Evolutionary conservation across 2,797 vertebrate genomes (phyloP), one percentile per base, ranked within the genome.

Genomic region (Xyrichtys novacula): DNA sequence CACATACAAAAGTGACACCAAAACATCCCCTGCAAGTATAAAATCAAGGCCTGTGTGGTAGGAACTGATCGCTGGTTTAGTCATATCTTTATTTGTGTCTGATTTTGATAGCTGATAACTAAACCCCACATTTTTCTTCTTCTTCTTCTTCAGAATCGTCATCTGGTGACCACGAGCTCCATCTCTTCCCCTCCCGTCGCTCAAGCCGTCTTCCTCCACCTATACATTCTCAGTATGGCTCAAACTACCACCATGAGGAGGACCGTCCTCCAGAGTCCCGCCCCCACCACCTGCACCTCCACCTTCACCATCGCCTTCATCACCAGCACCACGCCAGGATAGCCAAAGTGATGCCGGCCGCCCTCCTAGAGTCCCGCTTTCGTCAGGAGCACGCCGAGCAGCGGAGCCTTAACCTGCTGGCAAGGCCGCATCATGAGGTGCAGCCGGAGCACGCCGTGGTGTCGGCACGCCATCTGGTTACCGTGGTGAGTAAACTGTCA

Each of bases 401-500:
- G 3, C 63, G 43, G 12, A 78, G 58, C 40, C 56, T 90, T 34
- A 34, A 71, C 71, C 80, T 92, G 26, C 62, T 90, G 71, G 85
- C 85, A 0, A 77, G 42, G 7, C 76, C 70, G 0, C 88, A 85
- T 23, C 85, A 81, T 0, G 72, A 81, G 22, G 57, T 75, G 50
- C 74, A 25, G 38, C 83, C 76, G 43, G 85, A 92, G 56, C 89
- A 85, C 44, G 66, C 60, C 0, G 62, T 38, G 0, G 63, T 90
- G 64, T 87, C 92, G 0, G 80, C 88, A 7, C 87, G 70, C 16
- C 90, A 91, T 43, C 85, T 92, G 42, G 74, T 94, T 23, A 92
- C 91, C 9, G 80, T 94, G 92, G 94, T 94, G 86, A 90, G 93
- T 88, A 3, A 42, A 17, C 53, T 48, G 50, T 29, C 28, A 19